phyloP scores from a whole-genome alignment of 2,888 invertebrate species.

The Opisthograptis luteolata region DNA sequence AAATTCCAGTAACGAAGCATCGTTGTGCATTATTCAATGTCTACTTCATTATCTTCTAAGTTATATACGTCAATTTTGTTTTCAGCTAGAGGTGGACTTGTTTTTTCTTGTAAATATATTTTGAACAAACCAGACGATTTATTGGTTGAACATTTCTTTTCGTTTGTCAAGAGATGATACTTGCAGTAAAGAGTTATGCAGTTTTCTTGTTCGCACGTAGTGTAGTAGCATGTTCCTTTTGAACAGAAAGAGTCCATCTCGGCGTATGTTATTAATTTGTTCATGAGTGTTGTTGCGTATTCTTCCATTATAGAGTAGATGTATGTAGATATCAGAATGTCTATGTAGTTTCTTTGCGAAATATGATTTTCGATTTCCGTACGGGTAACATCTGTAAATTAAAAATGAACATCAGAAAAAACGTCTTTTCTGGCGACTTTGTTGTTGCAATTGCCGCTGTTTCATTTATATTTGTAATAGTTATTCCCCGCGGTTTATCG shows the following conservation, averaged over 20 bases:
- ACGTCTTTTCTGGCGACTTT: too few species aligned
- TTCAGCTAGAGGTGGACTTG: constrained; percentile 24
- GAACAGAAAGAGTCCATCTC: constrained; percentile 55
- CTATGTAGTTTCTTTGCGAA: constrained; percentile 26
- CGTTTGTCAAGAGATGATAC: constrained; percentile 54
- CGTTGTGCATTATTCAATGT: constrained; percentile 36
- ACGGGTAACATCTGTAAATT: constrained; percentile 27
- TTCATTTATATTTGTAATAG: too few species aligned
- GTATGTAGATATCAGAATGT: constrained; percentile 43
- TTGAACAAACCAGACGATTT: constrained; percentile 30
- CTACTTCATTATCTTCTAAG: constrained; percentile 49
- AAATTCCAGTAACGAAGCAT: constrained; percentile 17
- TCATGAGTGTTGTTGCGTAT: constrained; percentile 55
- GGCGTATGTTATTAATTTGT: constrained; percentile 50
- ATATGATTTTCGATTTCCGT: constrained; percentile 41
- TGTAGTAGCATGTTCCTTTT: constrained; percentile 60
- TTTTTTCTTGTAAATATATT: constrained; percentile 31
- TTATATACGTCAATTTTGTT: constrained; percentile 33
- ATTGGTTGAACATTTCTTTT: constrained; percentile 46
- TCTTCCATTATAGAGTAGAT: constrained; percentile 48
- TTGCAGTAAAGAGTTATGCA: constrained; percentile 54
- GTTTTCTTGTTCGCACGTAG: constrained; percentile 45
- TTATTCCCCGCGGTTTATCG: too few species aligned
- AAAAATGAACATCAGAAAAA: background rate
- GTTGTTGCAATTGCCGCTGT: too few species aligned